A percentile compares a stretch with the other conserved stretches of the same genome.
Evolutionary conservation across 1,140 invertebrate species (phyloP).

Genomic region (Drosophila subobscura): DNA sequence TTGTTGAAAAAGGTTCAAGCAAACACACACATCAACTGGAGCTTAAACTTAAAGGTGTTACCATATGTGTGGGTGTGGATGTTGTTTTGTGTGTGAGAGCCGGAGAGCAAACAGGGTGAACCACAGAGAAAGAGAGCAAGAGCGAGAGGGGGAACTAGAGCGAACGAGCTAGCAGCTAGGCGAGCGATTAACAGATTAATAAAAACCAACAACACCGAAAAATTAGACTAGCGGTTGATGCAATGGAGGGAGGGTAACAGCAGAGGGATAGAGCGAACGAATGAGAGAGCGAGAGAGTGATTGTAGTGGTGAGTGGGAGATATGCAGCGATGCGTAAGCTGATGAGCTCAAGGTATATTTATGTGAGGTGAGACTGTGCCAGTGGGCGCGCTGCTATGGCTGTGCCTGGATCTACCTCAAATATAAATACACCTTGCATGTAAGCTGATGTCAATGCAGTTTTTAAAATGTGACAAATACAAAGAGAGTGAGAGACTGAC

Average conservation of each 20-base stretch:
- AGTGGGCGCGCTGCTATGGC: too few species aligned
- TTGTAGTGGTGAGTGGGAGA: constrained; percentile 22
- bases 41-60: constrained; percentile 49
- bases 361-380: too few species aligned
- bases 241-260: constrained; percentile 29
- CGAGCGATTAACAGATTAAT: constrained; percentile 65
- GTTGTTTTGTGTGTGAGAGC: constrained; percentile 10
- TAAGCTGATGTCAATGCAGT: too few species aligned
- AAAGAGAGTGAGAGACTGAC: too few species aligned
- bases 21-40: constrained; percentile 41
- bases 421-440: too few species aligned
- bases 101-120: constrained; percentile 28
- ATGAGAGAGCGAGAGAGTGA: constrained; percentile 19
- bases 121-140: not conserved
- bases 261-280: constrained; percentile 7
- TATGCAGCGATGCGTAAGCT: constrained; percentile 1
- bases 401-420: too few species aligned
- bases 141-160: constrained; percentile 20
- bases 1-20: constrained; percentile 32
- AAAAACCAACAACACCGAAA: constrained; percentile 70
- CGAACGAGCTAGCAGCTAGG: constrained; percentile 24
- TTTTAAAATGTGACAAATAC: too few species aligned
- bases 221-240: constrained; percentile 52
- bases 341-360: constrained; percentile 4
- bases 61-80: constrained; percentile 9